These are phyloP conservation scores for Coccyzus lansbergi DNA, from an alignment of 2,797 vertebrate species.

Conservation along the genomic window DNA sequence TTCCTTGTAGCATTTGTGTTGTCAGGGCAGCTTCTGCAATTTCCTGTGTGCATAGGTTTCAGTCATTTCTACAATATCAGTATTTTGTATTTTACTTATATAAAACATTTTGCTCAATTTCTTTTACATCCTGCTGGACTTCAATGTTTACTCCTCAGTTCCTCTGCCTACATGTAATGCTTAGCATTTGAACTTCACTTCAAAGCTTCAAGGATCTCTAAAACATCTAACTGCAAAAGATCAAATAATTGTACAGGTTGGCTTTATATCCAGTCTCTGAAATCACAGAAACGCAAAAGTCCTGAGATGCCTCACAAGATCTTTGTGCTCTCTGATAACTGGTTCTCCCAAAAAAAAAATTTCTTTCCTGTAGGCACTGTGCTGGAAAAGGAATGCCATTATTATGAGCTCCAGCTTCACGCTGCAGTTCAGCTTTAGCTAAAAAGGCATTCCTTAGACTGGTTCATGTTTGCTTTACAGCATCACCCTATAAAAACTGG, in stretches of 20 bases:
- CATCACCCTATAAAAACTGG: not conserved
- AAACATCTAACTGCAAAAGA: not conserved
- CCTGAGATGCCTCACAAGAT: not conserved
- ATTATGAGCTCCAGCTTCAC: conserved; percentile 4
- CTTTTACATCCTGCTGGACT: not conserved
- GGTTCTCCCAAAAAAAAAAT: not conserved
- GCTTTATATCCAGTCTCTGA: not conserved
- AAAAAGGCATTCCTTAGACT: conserved; percentile 1
- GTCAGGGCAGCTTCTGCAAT: not conserved
- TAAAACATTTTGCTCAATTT: not conserved
- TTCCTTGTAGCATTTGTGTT: not conserved
- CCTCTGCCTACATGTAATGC: not conserved
- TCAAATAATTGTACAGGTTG: not conserved
- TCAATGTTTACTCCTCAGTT: not conserved
- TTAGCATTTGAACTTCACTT: not conserved
- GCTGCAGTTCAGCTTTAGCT: not conserved
- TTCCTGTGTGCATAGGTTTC: not conserved
- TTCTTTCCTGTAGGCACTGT: conserved; percentile 30
- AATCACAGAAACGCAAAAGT: not conserved
- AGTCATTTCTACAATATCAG: not conserved
- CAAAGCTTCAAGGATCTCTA: not conserved
- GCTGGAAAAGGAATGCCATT: conserved; percentile 21
- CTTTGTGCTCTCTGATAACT: not conserved
- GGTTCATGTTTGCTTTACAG: conserved; percentile 34
- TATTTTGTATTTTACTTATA: not conserved